phyloP scores from a whole-genome alignment of 2,113 vertebrate species.

The Brachirus orientalis region DNA sequence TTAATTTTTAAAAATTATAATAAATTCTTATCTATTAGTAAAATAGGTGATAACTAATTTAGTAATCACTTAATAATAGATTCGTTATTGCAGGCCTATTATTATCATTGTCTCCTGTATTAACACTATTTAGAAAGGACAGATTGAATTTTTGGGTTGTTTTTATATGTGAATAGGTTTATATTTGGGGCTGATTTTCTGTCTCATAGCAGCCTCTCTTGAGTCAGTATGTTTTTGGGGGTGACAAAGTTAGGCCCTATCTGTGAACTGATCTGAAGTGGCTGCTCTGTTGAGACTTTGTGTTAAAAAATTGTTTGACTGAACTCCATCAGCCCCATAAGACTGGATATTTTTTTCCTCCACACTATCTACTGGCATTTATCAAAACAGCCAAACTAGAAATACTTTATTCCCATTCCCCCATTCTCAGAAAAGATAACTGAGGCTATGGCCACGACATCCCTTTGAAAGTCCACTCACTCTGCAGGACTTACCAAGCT shows the following conservation, averaged over 20 bases:
- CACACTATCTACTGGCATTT: constrained; percentile 39
- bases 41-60: no score
- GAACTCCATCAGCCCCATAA: no score
- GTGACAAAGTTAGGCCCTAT: constrained; percentile 19
- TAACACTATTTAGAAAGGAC: no score
- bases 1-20: no score
- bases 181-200: background rate
- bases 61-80: no score
- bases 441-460: constrained; percentile 1
- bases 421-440: constrained; percentile 54
- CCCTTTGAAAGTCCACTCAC: constrained; percentile 34
- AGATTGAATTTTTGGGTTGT: no score
- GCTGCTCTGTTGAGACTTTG: constrained; percentile 28
- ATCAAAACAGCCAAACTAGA: constrained; percentile 49
- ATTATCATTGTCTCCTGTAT: no score
- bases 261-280: constrained; percentile 44
- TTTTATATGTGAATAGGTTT: background rate
- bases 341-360: no score
- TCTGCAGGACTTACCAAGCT: background rate
- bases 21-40: no score
- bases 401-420: constrained; percentile 44
- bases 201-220: background rate
- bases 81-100: no score
- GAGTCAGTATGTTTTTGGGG: background rate
- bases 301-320: no score